Conservation (phyloP, 2,797 vertebrate species). For the Typhlichthys eigenmanni region DNA sequence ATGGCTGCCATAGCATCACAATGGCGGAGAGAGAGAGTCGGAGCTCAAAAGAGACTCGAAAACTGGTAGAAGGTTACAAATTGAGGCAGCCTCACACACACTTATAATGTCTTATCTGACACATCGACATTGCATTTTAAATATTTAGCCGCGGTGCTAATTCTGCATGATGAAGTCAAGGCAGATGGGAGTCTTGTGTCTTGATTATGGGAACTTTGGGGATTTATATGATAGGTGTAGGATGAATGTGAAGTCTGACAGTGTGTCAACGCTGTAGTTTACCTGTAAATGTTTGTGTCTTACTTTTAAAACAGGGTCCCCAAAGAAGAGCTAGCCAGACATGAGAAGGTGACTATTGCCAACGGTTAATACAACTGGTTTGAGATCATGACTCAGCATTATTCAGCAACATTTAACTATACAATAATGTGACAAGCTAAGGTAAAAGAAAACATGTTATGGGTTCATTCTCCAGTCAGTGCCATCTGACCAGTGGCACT, state of each 20-base stretch:
- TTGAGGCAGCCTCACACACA: neutral
- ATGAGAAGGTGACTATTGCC: too few species aligned
- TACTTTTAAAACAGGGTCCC: neutral
- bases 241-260: neutral
- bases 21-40: conserved; percentile 14
- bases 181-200: neutral
- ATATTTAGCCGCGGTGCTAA: neutral
- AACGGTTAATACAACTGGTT: neutral
- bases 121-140: neutral
- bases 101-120: neutral
- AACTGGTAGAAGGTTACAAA: neutral
- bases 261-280: neutral
- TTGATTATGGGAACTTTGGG: neutral
- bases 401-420: neutral
- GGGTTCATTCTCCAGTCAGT: too few species aligned
- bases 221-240: neutral
- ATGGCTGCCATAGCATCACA: neutral
- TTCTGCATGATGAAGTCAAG: neutral
- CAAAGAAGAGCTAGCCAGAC: neutral
- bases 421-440: neutral
- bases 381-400: neutral
- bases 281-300: neutral
- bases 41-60: conserved; percentile 7
- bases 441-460: too few species aligned
- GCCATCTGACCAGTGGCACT: too few species aligned